A percentile compares a stretch with the other conserved stretches of the same genome.
These are phyloP conservation scores for Thomomys bottae DNA, from an alignment of 2,113 vertebrate species.

Conservation along the genomic window DNA sequence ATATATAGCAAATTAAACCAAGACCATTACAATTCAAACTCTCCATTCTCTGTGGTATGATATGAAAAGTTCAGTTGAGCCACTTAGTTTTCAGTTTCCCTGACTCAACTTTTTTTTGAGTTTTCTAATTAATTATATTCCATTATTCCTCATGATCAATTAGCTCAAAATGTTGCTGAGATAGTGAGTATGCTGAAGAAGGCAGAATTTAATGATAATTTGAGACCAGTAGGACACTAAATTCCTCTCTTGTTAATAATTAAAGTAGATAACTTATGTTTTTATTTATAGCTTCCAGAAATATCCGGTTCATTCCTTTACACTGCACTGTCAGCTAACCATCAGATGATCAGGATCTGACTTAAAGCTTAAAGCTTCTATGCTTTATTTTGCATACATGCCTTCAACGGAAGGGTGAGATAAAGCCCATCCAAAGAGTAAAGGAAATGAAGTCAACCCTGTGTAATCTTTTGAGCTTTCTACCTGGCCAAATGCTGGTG, in stretches of 20 bases:
- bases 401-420: background rate
- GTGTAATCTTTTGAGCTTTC: background rate
- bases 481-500: background rate
- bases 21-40: background rate
- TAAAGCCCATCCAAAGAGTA: background rate
- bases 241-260: slow-evolving; percentile 69
- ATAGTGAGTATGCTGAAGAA: slow-evolving; percentile 70
- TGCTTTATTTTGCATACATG: slow-evolving; percentile 32
- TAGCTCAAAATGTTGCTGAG: slow-evolving; percentile 72
- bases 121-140: slow-evolving; percentile 77
- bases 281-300: slow-evolving; percentile 79
- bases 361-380: background rate
- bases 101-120: slow-evolving; percentile 51
- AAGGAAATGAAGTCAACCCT: background rate
- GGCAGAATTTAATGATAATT: slow-evolving; percentile 62
- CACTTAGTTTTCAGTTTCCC: slow-evolving; percentile 59
- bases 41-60: background rate
- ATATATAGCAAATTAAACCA: background rate
- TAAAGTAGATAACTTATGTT: slow-evolving; percentile 73
- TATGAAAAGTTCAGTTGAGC: slow-evolving; percentile 49
- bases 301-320: slow-evolving; percentile 58
- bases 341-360: slow-evolving; percentile 43
- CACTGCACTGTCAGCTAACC: slow-evolving; percentile 68
- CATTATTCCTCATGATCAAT: slow-evolving; percentile 74
- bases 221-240: slow-evolving; percentile 73